A percentile compares a stretch with the other conserved stretches of the same genome.
Conservation (phyloP, 1,140 invertebrate species). For the Cyclina sinensis region DNA sequence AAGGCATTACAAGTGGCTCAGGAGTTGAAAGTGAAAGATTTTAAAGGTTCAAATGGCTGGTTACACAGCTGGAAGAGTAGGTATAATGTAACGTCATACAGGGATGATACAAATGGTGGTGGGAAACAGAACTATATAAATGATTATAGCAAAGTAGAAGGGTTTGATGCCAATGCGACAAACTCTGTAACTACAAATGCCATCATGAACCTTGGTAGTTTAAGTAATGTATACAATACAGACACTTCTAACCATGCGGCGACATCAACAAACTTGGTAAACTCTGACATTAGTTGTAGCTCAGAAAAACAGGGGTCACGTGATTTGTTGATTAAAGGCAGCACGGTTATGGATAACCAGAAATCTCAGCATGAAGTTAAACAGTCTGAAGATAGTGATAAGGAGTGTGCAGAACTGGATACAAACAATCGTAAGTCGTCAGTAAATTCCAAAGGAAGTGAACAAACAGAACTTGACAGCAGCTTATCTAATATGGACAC, state of each 20-base stretch:
- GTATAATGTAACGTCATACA: constrained; percentile 65
- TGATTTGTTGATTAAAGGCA: not conserved
- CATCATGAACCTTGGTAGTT: constrained; percentile 5
- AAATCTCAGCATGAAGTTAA: not conserved
- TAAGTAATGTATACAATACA: not conserved
- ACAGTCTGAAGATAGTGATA: not conserved
- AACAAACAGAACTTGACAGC: not conserved
- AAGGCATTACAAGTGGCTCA: constrained; percentile 75
- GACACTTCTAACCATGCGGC: not conserved
- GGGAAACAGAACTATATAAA: constrained; percentile 19
- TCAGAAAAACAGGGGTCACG: not conserved
- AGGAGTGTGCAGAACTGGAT: not conserved
- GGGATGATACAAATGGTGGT: not conserved
- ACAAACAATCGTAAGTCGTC: not conserved
- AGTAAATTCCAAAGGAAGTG: not conserved
- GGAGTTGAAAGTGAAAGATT: constrained; percentile 75
- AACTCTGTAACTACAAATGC: not conserved
- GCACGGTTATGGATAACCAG: not conserved
- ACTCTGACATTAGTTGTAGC: not conserved
- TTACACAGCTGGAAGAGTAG: constrained; percentile 77
- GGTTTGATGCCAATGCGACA: not conserved
- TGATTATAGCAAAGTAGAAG: constrained; percentile 38
- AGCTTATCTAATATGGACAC: not conserved
- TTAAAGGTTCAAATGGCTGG: constrained; percentile 82
- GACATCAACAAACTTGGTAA: not conserved